A percentile compares a stretch with the other conserved stretches of the same genome.
These are phyloP conservation scores for Ciconia nigra DNA, from an alignment of 2,797 vertebrate species.

Conservation along the genomic window DNA sequence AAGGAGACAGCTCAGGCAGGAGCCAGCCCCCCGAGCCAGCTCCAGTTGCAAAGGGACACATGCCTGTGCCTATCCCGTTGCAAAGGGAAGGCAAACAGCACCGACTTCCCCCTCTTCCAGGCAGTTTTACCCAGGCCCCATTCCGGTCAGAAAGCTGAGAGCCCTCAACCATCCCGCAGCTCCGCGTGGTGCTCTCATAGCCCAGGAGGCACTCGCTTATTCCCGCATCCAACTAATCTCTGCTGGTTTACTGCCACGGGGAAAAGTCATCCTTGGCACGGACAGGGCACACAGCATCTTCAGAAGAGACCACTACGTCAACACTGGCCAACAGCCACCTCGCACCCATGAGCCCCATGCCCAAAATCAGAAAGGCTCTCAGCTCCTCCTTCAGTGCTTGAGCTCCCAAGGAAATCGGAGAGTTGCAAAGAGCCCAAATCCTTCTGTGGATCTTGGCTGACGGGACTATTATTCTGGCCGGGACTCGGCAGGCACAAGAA, in stretches of 20 bases:
- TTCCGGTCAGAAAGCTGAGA: neutral
- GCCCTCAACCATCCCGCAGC: neutral
- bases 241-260: neutral
- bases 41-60: neutral
- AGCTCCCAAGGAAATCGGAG: neutral
- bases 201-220: neutral
- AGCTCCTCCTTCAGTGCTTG: neutral
- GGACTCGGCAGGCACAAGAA: neutral
- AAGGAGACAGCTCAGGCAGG: neutral
- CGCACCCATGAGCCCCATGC: neutral
- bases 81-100: neutral
- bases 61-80: fast-evolving
- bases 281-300: neutral
- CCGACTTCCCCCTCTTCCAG: fast-evolving
- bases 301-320: fast-evolving
- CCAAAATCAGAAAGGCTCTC: neutral
- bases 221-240: neutral
- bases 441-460: neutral
- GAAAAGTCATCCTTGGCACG: neutral
- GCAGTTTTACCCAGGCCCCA: neutral
- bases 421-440: neutral
- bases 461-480: neutral
- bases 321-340: neutral
- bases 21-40: neutral
- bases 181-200: fast-evolving